Percentiles rank a stretch among this genome's conserved stretches.
Conservation (phyloP, 2,888 invertebrate species). For the Clanis bilineata region DNA sequence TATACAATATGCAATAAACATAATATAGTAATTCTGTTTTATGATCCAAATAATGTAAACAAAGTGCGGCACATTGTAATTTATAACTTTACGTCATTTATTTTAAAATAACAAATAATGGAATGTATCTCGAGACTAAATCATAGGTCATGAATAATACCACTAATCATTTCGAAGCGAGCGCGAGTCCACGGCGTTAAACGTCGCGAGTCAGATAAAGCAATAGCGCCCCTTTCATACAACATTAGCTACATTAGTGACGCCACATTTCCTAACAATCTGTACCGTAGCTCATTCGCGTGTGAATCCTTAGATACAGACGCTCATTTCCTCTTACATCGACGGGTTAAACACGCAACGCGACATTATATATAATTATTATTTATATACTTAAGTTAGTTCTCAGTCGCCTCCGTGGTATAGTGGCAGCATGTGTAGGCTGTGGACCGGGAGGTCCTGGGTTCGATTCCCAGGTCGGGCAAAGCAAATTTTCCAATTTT, state of each 20-base stretch:
- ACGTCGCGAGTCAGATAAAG: conserved; percentile 69
- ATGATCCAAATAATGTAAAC: no score
- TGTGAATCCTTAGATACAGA: conserved; percentile 82
- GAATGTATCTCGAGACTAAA: conserved; percentile 24
- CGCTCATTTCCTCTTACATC: conserved; percentile 71
- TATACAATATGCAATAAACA: no score
- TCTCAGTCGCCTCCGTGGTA: no score
- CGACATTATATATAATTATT: no score
- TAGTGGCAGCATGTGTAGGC: no score
- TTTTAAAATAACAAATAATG: not conserved
- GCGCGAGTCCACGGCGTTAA: conserved; percentile 58
- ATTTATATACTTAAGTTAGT: no score
- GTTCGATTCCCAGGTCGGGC: no score
- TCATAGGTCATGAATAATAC: conserved; percentile 37
- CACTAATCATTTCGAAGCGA: conserved; percentile 51
- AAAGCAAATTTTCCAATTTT: no score
- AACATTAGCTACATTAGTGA: conserved; percentile 80
- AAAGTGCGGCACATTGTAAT: no score
- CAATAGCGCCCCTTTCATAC: conserved; percentile 78
- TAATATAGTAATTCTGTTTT: no score
- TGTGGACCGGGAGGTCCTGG: no score
- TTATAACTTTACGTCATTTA: not conserved
- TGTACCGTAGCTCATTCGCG: conserved; percentile 70
- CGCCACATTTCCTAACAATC: conserved; percentile 81
- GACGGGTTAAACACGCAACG: conserved; percentile 49